Evolutionary conservation across 2,797 vertebrate genomes (phyloP), one percentile per base, ranked within the genome.

Genomic region (Sebastiscus albofasciatus): DNA sequence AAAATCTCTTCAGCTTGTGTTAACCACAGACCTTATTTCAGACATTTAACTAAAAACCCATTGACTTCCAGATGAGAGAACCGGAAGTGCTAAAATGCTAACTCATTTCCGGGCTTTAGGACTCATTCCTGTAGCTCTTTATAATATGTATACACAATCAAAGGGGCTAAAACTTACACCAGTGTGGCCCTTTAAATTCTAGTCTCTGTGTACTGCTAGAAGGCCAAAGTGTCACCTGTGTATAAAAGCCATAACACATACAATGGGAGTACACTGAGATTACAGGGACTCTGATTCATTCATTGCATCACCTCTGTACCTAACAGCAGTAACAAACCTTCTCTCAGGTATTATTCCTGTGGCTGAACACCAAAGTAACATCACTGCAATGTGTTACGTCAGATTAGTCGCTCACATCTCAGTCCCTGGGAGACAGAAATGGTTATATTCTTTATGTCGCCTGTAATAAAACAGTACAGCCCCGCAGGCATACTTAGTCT

Each of bases 401-500:
- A 7, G 72, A 84, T 84, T 69, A 76, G 31, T 75, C 4, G 2
- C 76, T 62, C 20, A 72, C 68, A 29, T 60, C 16, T 72, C 16
- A 10, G 12, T 8, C 11, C 52, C 68, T n/a, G 8, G 3, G 39
- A 67, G 72, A 26, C 49, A 67, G 8, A 52, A 49, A 26, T 4
- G 16, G 3, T 67, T 62, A 16, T 56, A 20, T 54, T 73, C 36
- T 52, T 0, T 26, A 31, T 33, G 31, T 72, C 0, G 9, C 31
- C 67, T 49, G 59, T 59, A 59, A 80, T 67, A 34, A 87, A 76
- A 24, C 20, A 3, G 49, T 3, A 1, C 0, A 52, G 55, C 75
- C 83, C 86, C 77, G 70, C 67, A 78, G 86, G 83, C 79, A 2
- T 33, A 20, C 76, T 84, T 72, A 73, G 10, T 74, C 65, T 81